These are phyloP conservation scores for Actinemys pallida DNA, from an alignment of 2,113 vertebrate genomes.

Conservation along the genomic window DNA sequence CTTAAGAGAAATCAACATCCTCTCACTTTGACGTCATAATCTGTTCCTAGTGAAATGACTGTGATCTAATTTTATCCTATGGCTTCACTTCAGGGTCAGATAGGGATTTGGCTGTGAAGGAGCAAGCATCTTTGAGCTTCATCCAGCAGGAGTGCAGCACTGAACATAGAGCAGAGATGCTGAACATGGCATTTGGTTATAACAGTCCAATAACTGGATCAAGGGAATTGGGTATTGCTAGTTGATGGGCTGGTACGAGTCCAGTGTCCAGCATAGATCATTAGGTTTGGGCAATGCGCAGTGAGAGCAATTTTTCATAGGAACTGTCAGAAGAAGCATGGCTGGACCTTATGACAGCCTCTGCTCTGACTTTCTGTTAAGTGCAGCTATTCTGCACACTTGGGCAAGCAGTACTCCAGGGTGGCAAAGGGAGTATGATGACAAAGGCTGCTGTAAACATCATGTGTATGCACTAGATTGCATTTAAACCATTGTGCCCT, in stretches of 20 bases:
- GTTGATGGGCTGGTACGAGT: not conserved
- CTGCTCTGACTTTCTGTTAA: constrained; percentile 4
- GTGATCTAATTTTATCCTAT: not conserved
- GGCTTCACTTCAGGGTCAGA: not conserved
- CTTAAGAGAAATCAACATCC: not conserved
- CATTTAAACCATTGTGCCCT: not conserved
- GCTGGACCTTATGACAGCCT: constrained; percentile 3
- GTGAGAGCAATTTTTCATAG: not conserved
- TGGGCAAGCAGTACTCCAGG: constrained; percentile 11
- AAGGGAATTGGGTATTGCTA: not conserved
- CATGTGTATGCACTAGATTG: not conserved
- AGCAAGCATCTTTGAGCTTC: not conserved
- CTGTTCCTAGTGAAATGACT: not conserved
- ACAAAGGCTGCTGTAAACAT: not conserved
- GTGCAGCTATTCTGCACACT: constrained; percentile 42
- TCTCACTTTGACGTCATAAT: not conserved
- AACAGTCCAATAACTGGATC: not conserved
- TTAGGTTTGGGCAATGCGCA: not conserved
- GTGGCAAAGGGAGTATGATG: not conserved
- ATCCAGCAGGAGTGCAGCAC: not conserved
- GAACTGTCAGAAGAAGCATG: not conserved
- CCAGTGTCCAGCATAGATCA: not conserved
- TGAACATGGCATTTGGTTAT: not conserved
- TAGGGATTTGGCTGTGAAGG: not conserved
- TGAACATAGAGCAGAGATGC: not conserved